These are phyloP conservation scores for Pygmarrhopalites habei DNA, from an alignment of 1,140 invertebrate species.

Conservation along the genomic window DNA sequence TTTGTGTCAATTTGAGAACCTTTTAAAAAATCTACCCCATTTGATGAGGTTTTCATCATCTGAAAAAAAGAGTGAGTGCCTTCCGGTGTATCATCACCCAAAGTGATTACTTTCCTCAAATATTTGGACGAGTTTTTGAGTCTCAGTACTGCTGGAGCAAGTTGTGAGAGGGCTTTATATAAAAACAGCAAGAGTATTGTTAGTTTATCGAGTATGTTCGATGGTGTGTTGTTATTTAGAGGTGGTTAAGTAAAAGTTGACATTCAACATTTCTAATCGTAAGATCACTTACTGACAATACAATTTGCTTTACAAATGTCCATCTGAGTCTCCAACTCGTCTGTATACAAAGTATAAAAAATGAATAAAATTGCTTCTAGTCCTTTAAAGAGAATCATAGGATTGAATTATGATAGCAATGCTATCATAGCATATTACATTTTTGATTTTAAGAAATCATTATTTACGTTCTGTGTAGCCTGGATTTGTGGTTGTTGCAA, in stretches of 20 bases:
- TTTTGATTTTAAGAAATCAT: constrained; percentile 49
- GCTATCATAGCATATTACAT: constrained; percentile 44
- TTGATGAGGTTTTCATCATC: constrained; percentile 20
- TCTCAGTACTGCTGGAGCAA: constrained; percentile 54
- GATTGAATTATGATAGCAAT: constrained; percentile 60
- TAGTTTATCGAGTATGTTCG: constrained; percentile 28
- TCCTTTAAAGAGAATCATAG: too few relatives aligned
- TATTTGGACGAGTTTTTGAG: constrained; percentile 24
- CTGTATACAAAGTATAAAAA: background rate
- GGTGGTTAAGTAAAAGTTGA: constrained; percentile 17
- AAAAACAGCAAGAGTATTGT: constrained; percentile 25
- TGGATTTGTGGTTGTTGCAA: constrained; percentile 5
- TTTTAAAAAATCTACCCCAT: constrained; percentile 19
- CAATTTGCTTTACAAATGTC: constrained; percentile 56
- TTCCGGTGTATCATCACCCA: constrained; percentile 20
- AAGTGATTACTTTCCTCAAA: constrained; percentile 30
- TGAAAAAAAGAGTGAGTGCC: constrained; percentile 31
- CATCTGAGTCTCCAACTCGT: constrained; percentile 64
- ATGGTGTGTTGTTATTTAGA: constrained; percentile 11
- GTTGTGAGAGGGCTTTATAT: too few relatives aligned
- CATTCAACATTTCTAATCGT: constrained; percentile 40
- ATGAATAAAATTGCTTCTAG: too few relatives aligned
- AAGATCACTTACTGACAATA: constrained; percentile 57
- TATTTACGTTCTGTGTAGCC: constrained; percentile 53
- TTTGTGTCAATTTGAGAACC: constrained; percentile 39